Percentiles rank a stretch among this genome's conserved stretches.
phyloP scores from a whole-genome alignment of 2,888 invertebrate species.

The Megastigmus dorsalis region DNA sequence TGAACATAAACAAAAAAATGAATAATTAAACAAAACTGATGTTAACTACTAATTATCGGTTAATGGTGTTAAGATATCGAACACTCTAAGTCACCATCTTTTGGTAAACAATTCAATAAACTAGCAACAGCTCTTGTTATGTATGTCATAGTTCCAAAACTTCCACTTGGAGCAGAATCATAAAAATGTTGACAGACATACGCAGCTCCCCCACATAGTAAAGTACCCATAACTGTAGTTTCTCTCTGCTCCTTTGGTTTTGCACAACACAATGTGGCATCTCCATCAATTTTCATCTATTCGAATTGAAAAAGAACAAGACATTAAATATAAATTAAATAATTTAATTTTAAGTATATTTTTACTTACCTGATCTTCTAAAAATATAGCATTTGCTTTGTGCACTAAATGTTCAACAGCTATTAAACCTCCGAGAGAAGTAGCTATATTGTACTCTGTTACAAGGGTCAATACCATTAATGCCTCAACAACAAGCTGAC shows the following conservation, averaged over 20 bases:
- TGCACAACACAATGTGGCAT: conserved; percentile 95
- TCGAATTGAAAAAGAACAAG: too few species aligned
- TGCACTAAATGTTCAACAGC: conserved; percentile 95
- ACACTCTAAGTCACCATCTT: conserved; percentile 88
- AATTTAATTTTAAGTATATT: not conserved
- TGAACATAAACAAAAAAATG: conserved; percentile 17
- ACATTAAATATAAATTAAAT: conserved; percentile 41
- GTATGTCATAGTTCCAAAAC: conserved; percentile 98
- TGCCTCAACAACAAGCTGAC: conserved; percentile 97
- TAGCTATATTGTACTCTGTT: conserved; percentile 88
- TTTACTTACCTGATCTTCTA: conserved; percentile 91
- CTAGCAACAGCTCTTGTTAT: conserved; percentile 89
- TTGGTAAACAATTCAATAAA: conserved; percentile 84
- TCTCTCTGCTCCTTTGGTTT: conserved; percentile 81
- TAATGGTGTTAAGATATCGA: conserved; percentile 76
- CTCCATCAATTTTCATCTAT: conserved; percentile 91
- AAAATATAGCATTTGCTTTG: conserved; percentile 94
- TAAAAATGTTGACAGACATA: conserved; percentile 98
- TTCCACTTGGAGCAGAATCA: conserved; percentile 98
- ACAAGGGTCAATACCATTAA: conserved; percentile 96
- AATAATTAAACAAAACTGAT: conserved; percentile 32
- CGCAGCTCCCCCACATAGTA: conserved; percentile 93
- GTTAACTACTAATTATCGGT: not conserved
- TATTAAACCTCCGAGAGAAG: conserved; percentile 85
- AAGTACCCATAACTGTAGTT: conserved; percentile 79